Evolutionary conservation across 2,797 vertebrate genomes (phyloP), one percentile per base, ranked within the genome.

Genomic region (Chrosomus eos): DNA sequence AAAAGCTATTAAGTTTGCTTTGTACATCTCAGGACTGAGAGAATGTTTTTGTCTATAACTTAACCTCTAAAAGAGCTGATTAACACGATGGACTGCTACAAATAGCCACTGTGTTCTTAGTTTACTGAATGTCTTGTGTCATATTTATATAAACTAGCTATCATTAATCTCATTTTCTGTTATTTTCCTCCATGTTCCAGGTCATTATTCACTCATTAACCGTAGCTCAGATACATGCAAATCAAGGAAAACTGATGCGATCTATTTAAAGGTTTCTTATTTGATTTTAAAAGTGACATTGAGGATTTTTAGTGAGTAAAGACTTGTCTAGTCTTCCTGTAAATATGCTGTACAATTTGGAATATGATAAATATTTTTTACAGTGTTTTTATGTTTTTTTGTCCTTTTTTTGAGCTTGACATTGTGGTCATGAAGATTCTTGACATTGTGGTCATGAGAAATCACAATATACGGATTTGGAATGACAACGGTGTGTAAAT

Each of bases 1-100:
- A 19, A 62, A 60, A 80, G 77, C 51, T 87, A 78, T 75, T 62
- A 58, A 45, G 64, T 36, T 79, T 48, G 28, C 74, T 82, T 82
- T 85, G 71, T 80, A 72, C 83, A 23, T 55, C 75, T 83, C 76
- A 21, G 64, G 72, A 74, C 36, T 53, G 23, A 74, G 38, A 16
- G 21, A 38, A 53, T 40, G 72, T 72, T 5, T 81, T 62, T 33
- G 45, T 73, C 11, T 62, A 8, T 67, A 51, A 4, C 18, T 13
- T 76, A 4, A 43, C 11, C 2, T 72, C n/a, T 14, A 33, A 23
- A 51, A n/a, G 13, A 36, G 28, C 40, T 21, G 11, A 48, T 21
- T 33, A 16, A 55, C 51, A 9, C 16, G 31, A 14, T 55, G 48
- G 3, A 38, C 9, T 10, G 51, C 58, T 9, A n/a, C 21, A 23